A percentile compares a stretch with the other conserved stretches of the same genome.
Evolutionary conservation across 1,140 invertebrate species (phyloP).

Genomic region (Zaprionus lachaisei): DNA sequence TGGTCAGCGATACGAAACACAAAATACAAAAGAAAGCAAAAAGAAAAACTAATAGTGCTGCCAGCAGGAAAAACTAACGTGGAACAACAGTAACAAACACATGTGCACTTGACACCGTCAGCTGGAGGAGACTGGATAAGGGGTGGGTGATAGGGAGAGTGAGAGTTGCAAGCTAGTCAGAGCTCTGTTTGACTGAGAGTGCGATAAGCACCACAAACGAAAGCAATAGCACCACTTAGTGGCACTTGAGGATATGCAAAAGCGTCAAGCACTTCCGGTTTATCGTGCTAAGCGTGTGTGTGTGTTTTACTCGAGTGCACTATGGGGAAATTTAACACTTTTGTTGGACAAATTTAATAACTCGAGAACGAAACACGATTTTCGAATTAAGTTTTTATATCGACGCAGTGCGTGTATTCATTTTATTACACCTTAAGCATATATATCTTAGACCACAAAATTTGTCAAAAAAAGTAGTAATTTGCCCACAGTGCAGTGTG

Average conservation of each 20-base stretch:
- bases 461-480: too few species aligned
- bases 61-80: constrained; percentile 32
- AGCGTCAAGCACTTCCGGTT: constrained; percentile 75
- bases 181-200: constrained; percentile 48
- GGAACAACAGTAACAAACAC: constrained; percentile 48
- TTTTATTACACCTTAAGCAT: too few species aligned
- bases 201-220: constrained; percentile 70
- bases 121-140: constrained; percentile 13
- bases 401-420: too few species aligned
- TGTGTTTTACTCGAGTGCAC: constrained; percentile 2
- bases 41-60: constrained; percentile 17
- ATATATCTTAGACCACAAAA: too few species aligned
- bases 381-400: too few species aligned
- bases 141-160: constrained; percentile 9
- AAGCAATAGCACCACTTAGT: constrained; percentile 78
- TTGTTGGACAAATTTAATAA: too few species aligned
- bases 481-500: background rate
- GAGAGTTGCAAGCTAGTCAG: constrained; percentile 19
- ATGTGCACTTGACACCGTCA: constrained; percentile 63
- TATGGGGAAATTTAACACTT: background rate
- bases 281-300: constrained; percentile 26
- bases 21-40: background rate
- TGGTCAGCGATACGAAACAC: constrained; percentile 64
- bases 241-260: constrained; percentile 80
- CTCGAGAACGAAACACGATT: too few species aligned